phyloP scores from a whole-genome alignment of 2,113 vertebrate genomes.

The Rhegmatorhina hoffmannsi region DNA sequence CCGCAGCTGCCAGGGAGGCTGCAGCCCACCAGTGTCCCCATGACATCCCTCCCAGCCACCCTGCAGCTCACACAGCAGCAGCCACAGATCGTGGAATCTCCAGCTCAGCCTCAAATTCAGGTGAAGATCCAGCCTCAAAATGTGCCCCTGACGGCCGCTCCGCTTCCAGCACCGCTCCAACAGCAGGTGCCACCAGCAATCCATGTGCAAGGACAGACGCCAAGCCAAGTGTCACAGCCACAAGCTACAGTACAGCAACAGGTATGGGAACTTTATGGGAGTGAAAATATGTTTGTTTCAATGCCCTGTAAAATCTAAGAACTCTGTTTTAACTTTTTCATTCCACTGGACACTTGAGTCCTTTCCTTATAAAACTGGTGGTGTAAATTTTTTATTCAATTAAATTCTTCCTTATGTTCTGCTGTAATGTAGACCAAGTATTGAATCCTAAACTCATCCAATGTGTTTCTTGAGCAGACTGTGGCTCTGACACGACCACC shows the following conservation, averaged over 20 bases:
- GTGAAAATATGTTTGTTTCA: neutral
- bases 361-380: neutral
- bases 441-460: neutral
- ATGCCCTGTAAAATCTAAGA: neutral
- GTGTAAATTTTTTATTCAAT: neutral
- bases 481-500: conserved; percentile 83
- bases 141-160: conserved; percentile 66
- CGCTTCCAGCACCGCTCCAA: conserved; percentile 82
- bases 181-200: conserved; percentile 81
- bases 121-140: conserved; percentile 80
- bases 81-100: conserved; percentile 76
- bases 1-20: conserved; percentile 86
- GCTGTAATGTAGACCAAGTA: neutral
- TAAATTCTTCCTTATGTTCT: neutral
- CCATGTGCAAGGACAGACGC: conserved; percentile 80
- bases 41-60: conserved; percentile 71
- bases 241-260: conserved; percentile 77
- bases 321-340: accelerated
- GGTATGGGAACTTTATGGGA: neutral
- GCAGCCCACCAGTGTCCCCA: conserved; percentile 69
- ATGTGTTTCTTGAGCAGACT: conserved; percentile 73
- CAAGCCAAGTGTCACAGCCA: conserved; percentile 71
- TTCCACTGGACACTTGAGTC: neutral
- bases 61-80: conserved; percentile 84
- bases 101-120: conserved; percentile 76